These are phyloP conservation scores for Trichonephila clavipes DNA, from an alignment of 1,140 invertebrate genomes.

Conservation along the genomic window DNA sequence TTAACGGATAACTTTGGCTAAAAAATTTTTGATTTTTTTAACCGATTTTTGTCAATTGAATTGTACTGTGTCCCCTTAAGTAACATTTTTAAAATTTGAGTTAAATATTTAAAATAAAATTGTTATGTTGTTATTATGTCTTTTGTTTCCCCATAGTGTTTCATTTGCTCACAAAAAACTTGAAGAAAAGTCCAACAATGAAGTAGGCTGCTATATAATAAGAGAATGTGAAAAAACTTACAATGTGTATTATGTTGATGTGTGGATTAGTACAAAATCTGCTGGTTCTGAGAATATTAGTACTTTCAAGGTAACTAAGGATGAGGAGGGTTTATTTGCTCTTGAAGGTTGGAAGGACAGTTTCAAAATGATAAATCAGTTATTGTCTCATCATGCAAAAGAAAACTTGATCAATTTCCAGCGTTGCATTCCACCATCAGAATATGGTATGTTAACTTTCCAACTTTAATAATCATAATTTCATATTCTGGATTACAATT, in stretches of 20 bases:
- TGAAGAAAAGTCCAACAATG: conserved; percentile 87
- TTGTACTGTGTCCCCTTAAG: too few relatives aligned
- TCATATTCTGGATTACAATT: background rate
- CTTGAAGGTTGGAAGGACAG: conserved; percentile 82
- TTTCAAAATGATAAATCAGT: conserved; percentile 85
- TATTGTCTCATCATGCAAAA: conserved; percentile 85
- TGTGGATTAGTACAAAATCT: conserved; percentile 83
- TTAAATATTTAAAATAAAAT: background rate
- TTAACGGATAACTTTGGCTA: too few relatives aligned
- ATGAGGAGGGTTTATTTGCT: conserved; percentile 81
- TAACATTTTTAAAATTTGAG: too few relatives aligned
- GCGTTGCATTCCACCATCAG: conserved; percentile 90
- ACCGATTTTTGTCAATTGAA: too few relatives aligned
- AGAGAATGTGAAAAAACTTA: conserved; percentile 90
- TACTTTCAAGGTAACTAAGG: conserved; percentile 86
- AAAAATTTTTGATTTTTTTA: too few relatives aligned
- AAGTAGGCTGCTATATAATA: conserved; percentile 89
- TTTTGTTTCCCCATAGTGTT: conserved; percentile 83
- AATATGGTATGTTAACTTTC: conserved; percentile 86
- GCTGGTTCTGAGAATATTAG: conserved; percentile 81
- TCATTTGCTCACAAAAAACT: conserved; percentile 92
- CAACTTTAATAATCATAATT: background rate
- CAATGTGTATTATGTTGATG: conserved; percentile 89
- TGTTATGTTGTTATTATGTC: background rate
- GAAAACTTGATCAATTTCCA: conserved; percentile 82